Conservation (phyloP, 2,797 vertebrate genomes). For the Carduelis carduelis region DNA sequence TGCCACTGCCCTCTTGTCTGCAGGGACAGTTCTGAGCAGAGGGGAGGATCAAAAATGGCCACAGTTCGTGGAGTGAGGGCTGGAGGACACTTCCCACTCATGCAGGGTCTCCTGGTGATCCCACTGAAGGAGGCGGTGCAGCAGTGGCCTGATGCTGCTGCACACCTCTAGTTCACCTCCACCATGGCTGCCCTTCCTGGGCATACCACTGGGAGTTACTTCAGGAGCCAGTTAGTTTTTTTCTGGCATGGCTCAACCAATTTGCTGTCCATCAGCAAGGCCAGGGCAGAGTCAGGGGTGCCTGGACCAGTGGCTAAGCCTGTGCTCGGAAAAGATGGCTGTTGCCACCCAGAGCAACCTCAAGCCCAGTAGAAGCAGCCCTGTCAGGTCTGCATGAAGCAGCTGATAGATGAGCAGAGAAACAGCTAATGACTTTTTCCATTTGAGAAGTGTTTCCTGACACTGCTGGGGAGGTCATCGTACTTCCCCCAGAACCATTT, state of each 20-base stretch:
- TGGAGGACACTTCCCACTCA: neutral
- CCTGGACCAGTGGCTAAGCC: neutral
- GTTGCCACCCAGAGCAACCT: neutral
- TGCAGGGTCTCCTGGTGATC: neutral
- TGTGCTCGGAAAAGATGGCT: neutral
- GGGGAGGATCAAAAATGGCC: rapidly evolving
- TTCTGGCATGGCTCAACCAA: rapidly evolving
- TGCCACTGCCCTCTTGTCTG: rapidly evolving
- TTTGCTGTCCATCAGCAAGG: neutral
- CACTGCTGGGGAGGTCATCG: neutral
- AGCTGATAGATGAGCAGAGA: neutral
- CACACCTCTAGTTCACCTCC: neutral
- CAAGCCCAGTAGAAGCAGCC: neutral
- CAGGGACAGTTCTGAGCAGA: neutral
- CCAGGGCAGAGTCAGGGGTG: neutral
- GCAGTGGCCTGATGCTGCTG: neutral
- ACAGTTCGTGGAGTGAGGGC: neutral
- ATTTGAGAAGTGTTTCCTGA: slow-evolving; percentile 27
- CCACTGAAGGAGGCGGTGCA: neutral
- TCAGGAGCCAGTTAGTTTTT: neutral
- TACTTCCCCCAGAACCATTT: neutral
- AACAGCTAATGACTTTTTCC: slow-evolving; percentile 14
- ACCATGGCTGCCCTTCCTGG: neutral
- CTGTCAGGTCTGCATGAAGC: neutral
- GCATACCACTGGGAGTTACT: neutral